Base-by-base conservation (phyloP, 2,113 vertebrate species). In the Ceyx margarethae region DNA sequence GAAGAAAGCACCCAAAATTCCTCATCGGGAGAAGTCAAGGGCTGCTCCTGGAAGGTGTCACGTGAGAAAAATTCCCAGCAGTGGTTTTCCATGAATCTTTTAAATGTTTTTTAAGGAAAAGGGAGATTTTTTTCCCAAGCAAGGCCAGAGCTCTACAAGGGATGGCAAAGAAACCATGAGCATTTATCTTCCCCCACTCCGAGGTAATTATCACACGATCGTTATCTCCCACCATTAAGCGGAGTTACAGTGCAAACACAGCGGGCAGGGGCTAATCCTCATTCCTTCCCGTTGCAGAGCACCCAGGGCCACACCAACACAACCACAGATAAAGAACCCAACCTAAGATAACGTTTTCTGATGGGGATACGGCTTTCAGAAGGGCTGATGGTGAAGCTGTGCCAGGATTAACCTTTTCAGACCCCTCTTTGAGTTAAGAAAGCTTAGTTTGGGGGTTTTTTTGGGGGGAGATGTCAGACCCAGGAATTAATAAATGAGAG, bases 371-470 rank as follows among this genome's bases (percentile, higher is more conserved):
- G 2, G 31, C 66, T 82, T 72, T 75, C 87, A 87, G 87, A 66
- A 46, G 3, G 46, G 54, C 67, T 50, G 54, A 11, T 42, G 89
- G 50, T 20, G 65, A 91, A 67, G 26, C 2, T 11, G 53, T 29
- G 78, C 58, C 3, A 5, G 91, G 91, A 91, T 85, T 92, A 94
- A 91, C 91, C 79, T 91, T 80, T 89, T 13, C 76, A 91, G 82
- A 89, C 68, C 75, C 51, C 48, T 91, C 79, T 56, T 14, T 16
- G 60, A 29, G 4, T 67, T 42, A 56, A 42, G 60, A 87, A 91
- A 95, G 79, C 6, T 22, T 31, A 56, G 33, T 15, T 7, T 62
- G 68, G 60, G 31, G 67, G 17, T 57, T 19, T 68, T 51, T 42
- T 21, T 28, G 13, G 1, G 62, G 15, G 1, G 62, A 83, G 61